Percentiles rank a stretch among this genome's conserved stretches.
Conservation (phyloP, 1,140 invertebrate genomes). For the Eciton burchellii region DNA sequence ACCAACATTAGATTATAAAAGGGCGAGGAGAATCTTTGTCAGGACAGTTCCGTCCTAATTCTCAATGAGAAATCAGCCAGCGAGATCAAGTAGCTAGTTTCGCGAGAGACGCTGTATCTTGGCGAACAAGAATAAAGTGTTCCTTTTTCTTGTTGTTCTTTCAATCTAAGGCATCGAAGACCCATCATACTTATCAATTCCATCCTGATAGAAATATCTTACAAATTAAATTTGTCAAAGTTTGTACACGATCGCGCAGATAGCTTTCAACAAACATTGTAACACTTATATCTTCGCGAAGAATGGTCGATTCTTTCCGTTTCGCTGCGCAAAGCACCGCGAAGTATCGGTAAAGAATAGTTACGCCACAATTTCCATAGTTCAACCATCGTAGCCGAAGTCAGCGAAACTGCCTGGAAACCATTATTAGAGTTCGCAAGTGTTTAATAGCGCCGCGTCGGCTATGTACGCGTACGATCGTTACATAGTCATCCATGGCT, state of each 20-base stretch:
- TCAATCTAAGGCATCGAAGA: too few relatives aligned
- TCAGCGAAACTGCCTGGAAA: conserved; percentile 25
- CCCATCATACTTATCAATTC: too few relatives aligned
- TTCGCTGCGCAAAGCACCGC: background rate
- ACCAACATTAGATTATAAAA: too few relatives aligned
- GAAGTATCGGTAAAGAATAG: conserved; percentile 37
- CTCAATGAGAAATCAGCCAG: too few relatives aligned
- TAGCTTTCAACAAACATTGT: background rate
- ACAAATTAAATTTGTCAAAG: too few relatives aligned
- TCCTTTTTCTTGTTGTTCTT: too few relatives aligned
- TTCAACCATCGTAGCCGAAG: conserved; percentile 25
- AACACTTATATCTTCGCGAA: background rate
- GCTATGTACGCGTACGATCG: background rate
- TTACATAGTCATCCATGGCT: conserved; percentile 1
- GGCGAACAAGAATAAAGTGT: too few relatives aligned
- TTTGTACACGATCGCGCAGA: background rate
- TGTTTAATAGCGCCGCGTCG: conserved; percentile 26
- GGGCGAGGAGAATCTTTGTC: too few relatives aligned
- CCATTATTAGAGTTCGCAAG: conserved; percentile 30
- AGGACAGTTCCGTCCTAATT: too few relatives aligned
- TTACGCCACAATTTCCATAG: conserved; percentile 44
- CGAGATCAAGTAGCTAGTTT: too few relatives aligned
- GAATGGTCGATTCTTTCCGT: background rate
- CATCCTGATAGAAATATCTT: too few relatives aligned
- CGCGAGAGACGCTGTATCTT: too few relatives aligned